Conservation (phyloP, 2,888 invertebrate species). For the Tenthredo notha region DNA sequence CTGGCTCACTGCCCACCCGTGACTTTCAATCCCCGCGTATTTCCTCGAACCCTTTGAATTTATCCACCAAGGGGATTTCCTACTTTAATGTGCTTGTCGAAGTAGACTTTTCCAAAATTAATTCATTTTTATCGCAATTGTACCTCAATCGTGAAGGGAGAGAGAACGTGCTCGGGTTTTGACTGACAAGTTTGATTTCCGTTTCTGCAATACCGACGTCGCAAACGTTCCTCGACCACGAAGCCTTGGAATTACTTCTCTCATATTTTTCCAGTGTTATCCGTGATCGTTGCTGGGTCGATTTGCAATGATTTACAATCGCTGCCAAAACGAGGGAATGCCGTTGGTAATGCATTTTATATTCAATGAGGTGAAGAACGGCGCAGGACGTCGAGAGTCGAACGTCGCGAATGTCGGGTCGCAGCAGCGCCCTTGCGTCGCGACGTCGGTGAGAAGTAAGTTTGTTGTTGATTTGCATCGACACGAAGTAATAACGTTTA, state of each 20-base stretch:
- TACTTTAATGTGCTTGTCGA: background rate
- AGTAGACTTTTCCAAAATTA: background rate
- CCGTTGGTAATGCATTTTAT: slow-evolving; percentile 57
- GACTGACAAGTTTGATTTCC: slow-evolving; percentile 67
- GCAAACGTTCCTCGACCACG: slow-evolving; percentile 53
- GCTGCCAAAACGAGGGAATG: slow-evolving; percentile 40
- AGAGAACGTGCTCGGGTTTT: slow-evolving; percentile 38
- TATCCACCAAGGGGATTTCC: background rate
- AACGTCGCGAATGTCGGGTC: slow-evolving; percentile 12
- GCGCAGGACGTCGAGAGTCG: slow-evolving; percentile 11
- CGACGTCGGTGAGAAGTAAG: slow-evolving; percentile 54
- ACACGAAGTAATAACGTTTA: slow-evolving; percentile 70
- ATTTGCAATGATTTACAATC: slow-evolving; percentile 54
- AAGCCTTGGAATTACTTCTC: slow-evolving; percentile 40
- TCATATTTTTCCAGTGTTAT: background rate
- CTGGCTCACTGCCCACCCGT: slow-evolving; percentile 88
- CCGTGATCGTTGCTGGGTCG: slow-evolving; percentile 23
- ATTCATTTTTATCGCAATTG: background rate
- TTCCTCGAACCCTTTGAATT: background rate
- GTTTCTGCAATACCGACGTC: slow-evolving; percentile 56
- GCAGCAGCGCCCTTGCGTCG: slow-evolving; percentile 19
- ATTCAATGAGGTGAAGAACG: slow-evolving; percentile 57
- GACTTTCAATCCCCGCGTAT: slow-evolving; percentile 82
- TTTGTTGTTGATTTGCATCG: slow-evolving; percentile 68
- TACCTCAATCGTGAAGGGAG: background rate